Evolutionary conservation across 2,113 vertebrate species (phyloP).

Genomic region (Odontophorus gujanensis): DNA sequence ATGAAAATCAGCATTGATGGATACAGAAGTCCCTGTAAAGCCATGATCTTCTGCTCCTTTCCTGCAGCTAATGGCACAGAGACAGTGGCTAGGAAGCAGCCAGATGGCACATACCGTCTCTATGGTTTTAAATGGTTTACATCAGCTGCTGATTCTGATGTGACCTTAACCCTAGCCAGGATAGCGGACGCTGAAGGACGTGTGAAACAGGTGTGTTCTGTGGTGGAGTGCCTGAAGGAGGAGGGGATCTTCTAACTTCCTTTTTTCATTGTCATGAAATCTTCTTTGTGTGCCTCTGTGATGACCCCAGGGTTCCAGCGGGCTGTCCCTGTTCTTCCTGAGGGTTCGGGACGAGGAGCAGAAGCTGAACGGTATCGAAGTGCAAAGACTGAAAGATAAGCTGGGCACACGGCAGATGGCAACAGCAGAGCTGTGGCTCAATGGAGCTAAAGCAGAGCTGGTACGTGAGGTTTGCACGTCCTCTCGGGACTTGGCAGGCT

Average conservation of each 20-base stretch:
- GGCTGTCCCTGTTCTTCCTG: conserved; percentile 87
- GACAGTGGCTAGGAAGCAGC: conserved; percentile 82
- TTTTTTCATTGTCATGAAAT: neutral
- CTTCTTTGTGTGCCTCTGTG: neutral
- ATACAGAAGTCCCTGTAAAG: neutral
- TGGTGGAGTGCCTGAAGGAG: neutral
- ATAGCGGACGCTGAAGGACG: conserved; percentile 73
- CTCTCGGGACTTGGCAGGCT: neutral
- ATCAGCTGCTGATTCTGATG: conserved; percentile 87
- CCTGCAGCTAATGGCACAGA: conserved; percentile 81
- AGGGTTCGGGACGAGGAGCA: conserved; percentile 79
- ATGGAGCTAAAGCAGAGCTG: conserved; percentile 80
- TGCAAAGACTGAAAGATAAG: conserved; percentile 90
- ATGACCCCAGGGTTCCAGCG: conserved; percentile 79
- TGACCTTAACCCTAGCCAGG: conserved; percentile 86
- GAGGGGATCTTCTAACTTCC: neutral
- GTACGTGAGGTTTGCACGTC: conserved; percentile 46
- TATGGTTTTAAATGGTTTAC: conserved; percentile 91
- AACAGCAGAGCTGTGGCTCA: conserved; percentile 87
- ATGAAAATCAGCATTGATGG: neutral
- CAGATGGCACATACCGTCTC: conserved; percentile 81
- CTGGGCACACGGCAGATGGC: conserved; percentile 88
- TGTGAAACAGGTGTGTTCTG: conserved; percentile 64
- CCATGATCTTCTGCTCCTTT: neutral
- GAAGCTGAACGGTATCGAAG: conserved; percentile 80